phyloP scores from a whole-genome alignment of 2,113 vertebrate genomes.

The Opisthocomus hoazin region DNA sequence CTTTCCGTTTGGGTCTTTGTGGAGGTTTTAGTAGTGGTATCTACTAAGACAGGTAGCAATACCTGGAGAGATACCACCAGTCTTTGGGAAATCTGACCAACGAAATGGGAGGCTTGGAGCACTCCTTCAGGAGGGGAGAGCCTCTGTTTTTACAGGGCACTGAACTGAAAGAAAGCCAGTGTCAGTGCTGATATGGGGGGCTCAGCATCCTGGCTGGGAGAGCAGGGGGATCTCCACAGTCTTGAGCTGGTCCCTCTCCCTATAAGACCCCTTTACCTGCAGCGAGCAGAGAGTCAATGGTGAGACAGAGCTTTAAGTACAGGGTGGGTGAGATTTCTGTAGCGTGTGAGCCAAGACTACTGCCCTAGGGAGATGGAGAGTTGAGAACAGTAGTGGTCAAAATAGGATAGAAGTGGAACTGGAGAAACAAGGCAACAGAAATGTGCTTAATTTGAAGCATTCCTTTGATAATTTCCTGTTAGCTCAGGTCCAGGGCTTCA shows the following conservation, averaged over 20 bases:
- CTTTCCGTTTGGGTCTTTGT: neutral
- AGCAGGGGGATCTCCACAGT: neutral
- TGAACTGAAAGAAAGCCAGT: neutral
- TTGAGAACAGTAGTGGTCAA: neutral
- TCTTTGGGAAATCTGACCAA: neutral
- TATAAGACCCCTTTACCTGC: neutral
- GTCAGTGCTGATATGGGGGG: neutral
- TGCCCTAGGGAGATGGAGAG: neutral
- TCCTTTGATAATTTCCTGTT: neutral
- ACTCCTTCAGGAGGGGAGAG: neutral
- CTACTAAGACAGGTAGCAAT: no score
- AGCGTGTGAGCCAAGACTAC: neutral
- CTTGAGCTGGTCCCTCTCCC: neutral
- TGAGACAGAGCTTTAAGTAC: neutral
- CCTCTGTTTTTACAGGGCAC: neutral
- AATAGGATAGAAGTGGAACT: neutral
- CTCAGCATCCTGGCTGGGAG: neutral
- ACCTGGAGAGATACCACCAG: neutral
- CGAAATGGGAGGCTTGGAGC: neutral
- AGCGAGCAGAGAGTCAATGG: neutral
- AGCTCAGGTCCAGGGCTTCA: accelerated
- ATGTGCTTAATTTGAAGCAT: neutral
- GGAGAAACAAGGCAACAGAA: neutral
- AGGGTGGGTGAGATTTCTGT: neutral
- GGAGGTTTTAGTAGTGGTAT: neutral